These are phyloP conservation scores for Crambe crambe DNA, from an alignment of 37 sponge, comb jelly and placozoan species.

Conservation along the genomic window DNA sequence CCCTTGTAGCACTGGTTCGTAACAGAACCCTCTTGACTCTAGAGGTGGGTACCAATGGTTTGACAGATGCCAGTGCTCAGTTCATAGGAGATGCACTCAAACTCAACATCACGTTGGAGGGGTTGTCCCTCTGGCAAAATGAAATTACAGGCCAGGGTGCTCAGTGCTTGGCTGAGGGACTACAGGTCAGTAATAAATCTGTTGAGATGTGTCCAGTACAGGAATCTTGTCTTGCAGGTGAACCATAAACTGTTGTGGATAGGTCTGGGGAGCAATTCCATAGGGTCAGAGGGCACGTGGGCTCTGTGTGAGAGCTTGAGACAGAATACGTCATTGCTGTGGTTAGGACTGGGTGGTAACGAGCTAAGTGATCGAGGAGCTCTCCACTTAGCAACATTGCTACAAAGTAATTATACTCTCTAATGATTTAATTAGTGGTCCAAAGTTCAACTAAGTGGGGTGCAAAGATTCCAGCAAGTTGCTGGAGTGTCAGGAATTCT, in stretches of 20 bases:
- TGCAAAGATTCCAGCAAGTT: too few species aligned
- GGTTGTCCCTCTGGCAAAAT: constrained; percentile 89
- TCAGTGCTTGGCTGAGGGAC: constrained; percentile 76
- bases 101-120: constrained; percentile 69
- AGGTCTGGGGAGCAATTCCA: constrained; percentile 76
- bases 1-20: constrained; percentile 54
- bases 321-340: constrained; percentile 60
- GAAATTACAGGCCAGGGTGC: constrained; percentile 67
- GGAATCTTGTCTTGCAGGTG: constrained; percentile 46
- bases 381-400: constrained; percentile 57
- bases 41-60: constrained; percentile 78
- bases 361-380: constrained; percentile 82
- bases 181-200: constrained; percentile 38
- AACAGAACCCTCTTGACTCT: constrained; percentile 73
- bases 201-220: neutral
- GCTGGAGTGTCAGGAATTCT: too few species aligned
- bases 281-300: constrained; percentile 86
- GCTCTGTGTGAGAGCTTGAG: constrained; percentile 68
- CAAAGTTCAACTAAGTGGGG: too few species aligned
- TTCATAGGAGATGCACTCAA: constrained; percentile 57
- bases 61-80: constrained; percentile 70
- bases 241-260: constrained; percentile 80
- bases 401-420: constrained; percentile 77
- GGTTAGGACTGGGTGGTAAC: constrained; percentile 89
- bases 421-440: too few species aligned